These are phyloP conservation scores for Drosophila cognata DNA, from an alignment of 2,888 invertebrate species.

Conservation along the genomic window DNA sequence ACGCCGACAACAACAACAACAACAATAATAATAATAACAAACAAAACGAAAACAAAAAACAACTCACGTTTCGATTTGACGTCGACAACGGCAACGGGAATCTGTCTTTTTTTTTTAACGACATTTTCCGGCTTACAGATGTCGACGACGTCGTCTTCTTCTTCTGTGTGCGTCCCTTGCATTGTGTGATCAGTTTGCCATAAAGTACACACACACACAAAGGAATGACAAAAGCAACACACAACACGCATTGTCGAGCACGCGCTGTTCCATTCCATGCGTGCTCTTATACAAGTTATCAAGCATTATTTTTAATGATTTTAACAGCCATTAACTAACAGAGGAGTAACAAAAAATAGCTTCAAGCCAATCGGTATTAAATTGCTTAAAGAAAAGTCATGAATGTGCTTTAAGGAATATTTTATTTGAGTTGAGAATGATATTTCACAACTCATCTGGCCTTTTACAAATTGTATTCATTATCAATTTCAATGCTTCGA, in stretches of 20 bases:
- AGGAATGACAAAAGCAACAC: not conserved
- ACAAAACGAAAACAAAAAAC: constrained; percentile 4
- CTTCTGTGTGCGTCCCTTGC: constrained; percentile 1
- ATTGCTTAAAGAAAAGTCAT: not conserved
- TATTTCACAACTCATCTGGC: not conserved
- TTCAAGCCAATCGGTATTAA: not conserved
- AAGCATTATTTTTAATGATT: not conserved
- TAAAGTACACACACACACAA: constrained; percentile 24
- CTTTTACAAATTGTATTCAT: not conserved
- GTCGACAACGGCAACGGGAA: constrained; percentile 10
- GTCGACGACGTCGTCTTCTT: constrained; percentile 1
- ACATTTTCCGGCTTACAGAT: constrained; percentile 43
- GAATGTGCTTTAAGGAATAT: not conserved
- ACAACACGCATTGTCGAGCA: constrained; percentile 3
- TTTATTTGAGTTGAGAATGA: not conserved
- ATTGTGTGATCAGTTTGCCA: constrained; percentile 5
- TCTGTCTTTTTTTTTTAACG: constrained; percentile 22
- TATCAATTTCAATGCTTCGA: not conserved
- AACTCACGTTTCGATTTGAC: constrained; percentile 26
- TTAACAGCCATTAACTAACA: not conserved
- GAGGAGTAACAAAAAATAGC: not conserved
- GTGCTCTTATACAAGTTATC: constrained; percentile 11
- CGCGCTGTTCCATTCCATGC: constrained; percentile 51
- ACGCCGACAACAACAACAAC: not conserved
- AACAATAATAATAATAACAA: not conserved